Conservation (phyloP, 2,113 vertebrate species). For the Chloropsis hardwickii region DNA sequence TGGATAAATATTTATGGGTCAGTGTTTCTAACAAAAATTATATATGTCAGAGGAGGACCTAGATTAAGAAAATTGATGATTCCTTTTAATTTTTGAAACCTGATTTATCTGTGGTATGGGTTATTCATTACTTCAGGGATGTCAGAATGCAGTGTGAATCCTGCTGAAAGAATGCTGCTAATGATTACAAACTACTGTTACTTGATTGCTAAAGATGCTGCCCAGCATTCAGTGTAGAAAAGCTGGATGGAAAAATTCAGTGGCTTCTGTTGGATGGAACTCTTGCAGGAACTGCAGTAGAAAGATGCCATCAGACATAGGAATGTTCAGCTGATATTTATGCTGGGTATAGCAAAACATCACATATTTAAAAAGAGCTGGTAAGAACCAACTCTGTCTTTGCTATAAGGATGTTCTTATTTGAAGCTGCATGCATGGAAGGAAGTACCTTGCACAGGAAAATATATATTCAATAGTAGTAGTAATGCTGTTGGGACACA, state of each 20-base stretch:
- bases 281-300: background rate
- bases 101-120: background rate
- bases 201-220: background rate
- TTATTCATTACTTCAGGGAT: background rate
- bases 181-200: background rate
- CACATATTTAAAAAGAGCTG: background rate
- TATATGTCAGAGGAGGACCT: background rate
- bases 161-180: background rate
- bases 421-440: background rate
- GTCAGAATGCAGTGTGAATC: background rate
- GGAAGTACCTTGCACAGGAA: background rate
- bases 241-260: background rate
- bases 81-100: background rate
- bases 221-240: background rate
- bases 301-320: background rate
- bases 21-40: background rate
- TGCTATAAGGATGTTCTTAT: background rate
- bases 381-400: background rate
- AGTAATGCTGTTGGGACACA: background rate
- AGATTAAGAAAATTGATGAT: background rate
- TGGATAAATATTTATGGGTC: background rate
- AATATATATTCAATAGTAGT: background rate
- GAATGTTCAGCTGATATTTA: background rate
- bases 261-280: background rate
- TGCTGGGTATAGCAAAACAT: background rate